phyloP scores from a whole-genome alignment of 2,113 vertebrate species.

The Alexandromys fortis region DNA sequence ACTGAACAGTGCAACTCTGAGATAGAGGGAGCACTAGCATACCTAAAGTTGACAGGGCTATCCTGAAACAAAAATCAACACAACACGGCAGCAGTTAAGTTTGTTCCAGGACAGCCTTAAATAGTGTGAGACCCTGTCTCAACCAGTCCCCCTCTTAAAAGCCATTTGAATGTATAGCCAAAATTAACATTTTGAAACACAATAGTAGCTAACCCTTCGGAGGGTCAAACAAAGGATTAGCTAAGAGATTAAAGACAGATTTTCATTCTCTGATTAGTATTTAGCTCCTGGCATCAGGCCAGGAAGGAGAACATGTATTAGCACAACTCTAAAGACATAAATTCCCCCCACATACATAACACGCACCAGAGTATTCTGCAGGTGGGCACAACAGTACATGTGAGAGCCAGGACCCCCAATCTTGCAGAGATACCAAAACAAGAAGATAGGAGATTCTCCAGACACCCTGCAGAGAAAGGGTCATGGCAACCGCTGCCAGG shows the following conservation, averaged over 20 bases:
- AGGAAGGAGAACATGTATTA: neutral
- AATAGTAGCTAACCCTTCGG: rapidly evolving
- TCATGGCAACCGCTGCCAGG: neutral
- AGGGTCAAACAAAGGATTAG: neutral
- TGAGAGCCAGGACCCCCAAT: no score
- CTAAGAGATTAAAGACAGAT: neutral
- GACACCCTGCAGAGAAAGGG: neutral
- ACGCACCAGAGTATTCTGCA: neutral
- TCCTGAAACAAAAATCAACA: neutral
- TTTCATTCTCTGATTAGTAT: neutral
- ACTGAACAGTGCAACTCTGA: no score
- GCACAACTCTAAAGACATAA: neutral
- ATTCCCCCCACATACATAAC: neutral
- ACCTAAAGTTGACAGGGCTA: rapidly evolving
- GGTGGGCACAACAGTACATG: rapidly evolving
- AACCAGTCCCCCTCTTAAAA: neutral
- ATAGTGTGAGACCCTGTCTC: neutral
- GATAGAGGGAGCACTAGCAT: neutral
- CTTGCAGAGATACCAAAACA: neutral
- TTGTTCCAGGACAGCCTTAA: neutral
- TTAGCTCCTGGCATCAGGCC: neutral
- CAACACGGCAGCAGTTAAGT: neutral
- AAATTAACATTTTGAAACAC: neutral
- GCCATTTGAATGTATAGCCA: neutral
- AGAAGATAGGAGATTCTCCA: neutral